Percentiles rank a stretch among this genome's conserved stretches.
Evolutionary conservation across 2,797 vertebrate species (phyloP).

Genomic region (Delichon dasypus): DNA sequence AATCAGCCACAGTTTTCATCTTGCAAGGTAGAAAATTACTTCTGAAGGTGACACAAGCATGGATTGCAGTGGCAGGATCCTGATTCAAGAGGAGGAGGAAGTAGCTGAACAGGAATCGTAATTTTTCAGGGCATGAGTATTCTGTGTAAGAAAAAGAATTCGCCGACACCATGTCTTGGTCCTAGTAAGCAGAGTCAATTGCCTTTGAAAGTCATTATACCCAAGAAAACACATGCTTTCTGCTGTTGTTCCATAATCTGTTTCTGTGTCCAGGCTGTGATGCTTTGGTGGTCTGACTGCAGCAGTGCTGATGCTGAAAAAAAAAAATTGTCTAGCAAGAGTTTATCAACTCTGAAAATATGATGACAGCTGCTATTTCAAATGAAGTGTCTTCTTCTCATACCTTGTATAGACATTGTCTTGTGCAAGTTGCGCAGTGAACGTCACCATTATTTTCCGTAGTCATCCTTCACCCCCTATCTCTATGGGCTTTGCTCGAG

Average conservation of each 20-base stretch:
- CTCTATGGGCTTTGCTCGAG: not conserved
- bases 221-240: not conserved
- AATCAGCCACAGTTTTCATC: not conserved
- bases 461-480: not conserved
- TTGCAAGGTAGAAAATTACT: not conserved
- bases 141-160: not conserved
- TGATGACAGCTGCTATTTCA: not conserved
- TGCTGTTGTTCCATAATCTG: not conserved
- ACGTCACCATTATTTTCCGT: not conserved
- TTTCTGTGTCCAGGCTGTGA: not conserved
- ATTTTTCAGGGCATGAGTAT: not conserved
- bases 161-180: not conserved
- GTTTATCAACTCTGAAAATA: not conserved
- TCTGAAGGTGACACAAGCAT: not conserved
- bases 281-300: not conserved
- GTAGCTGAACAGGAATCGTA: not conserved
- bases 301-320: not conserved
- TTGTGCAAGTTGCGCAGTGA: not conserved
- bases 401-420: not conserved
- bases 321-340: not conserved
- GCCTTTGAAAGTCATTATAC: not conserved
- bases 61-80: not conserved
- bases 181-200: not conserved
- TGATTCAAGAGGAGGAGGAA: not conserved
- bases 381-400: not conserved